Conservation (phyloP, 2,113 vertebrate genomes). For the Saccopteryx leptura region DNA sequence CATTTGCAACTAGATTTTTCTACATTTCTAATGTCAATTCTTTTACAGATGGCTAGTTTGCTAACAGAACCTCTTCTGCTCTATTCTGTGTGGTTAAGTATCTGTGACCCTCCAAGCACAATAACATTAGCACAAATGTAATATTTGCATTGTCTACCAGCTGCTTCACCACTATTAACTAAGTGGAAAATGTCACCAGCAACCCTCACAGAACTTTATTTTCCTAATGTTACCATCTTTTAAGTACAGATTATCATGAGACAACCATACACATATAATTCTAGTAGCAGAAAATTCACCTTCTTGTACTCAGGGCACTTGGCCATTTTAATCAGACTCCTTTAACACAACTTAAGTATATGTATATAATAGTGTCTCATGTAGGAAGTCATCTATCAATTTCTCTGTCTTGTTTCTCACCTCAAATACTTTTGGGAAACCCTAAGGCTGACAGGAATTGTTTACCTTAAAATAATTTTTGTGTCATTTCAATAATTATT, state of each 20-base stretch:
- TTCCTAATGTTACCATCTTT: background rate
- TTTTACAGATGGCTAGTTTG: slow-evolving; percentile 59
- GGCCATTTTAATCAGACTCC: background rate
- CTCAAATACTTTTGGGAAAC: background rate
- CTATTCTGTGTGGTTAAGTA: slow-evolving; percentile 14
- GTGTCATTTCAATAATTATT: background rate
- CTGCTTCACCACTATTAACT: background rate
- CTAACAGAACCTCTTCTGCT: slow-evolving; percentile 38
- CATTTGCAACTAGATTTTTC: slow-evolving; percentile 39
- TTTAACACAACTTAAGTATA: background rate
- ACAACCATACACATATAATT: background rate
- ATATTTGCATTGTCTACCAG: slow-evolving; percentile 23
- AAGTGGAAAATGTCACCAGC: background rate
- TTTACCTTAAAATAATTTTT: background rate
- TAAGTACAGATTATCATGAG: background rate
- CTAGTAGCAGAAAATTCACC: background rate
- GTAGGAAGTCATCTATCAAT: background rate
- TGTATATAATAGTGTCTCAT: background rate
- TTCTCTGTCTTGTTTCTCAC: background rate
- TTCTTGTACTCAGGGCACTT: background rate
- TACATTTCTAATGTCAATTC: background rate
- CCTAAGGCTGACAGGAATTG: background rate
- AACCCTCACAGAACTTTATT: background rate
- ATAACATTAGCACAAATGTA: background rate
- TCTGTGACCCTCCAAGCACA: background rate